phyloP scores from a whole-genome alignment of 1,140 invertebrate genomes.

The Liolophura sinensis region DNA sequence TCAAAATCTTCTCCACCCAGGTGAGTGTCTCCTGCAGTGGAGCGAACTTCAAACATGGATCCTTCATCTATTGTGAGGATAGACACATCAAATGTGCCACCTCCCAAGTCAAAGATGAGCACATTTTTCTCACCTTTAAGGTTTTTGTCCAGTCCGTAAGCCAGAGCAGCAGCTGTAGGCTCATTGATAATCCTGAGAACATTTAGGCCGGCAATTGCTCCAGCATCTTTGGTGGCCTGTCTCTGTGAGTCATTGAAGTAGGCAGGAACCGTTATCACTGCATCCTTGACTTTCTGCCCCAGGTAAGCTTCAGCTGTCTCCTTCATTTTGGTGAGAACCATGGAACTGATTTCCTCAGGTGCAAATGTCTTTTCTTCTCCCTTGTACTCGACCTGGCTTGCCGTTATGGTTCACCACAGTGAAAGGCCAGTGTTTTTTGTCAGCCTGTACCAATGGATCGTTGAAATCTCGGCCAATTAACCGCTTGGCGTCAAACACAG shows the following conservation, averaged over 20 bases:
- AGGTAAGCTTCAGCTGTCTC: conserved; percentile 92
- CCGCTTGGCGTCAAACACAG: conserved; percentile 83
- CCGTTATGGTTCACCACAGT: conserved; percentile 39
- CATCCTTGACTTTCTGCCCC: conserved; percentile 64
- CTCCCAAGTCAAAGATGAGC: conserved; percentile 86
- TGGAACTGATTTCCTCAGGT: conserved; percentile 83
- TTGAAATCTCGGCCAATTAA: conserved; percentile 93
- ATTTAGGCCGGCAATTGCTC: conserved; percentile 58
- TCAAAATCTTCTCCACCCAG: conserved; percentile 97
- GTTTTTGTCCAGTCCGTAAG: conserved; percentile 61
- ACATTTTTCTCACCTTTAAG: conserved; percentile 58
- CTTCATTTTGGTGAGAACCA: conserved; percentile 86
- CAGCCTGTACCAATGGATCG: conserved; percentile 81
- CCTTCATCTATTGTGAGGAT: conserved; percentile 92
- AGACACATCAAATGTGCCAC: conserved; percentile 95
- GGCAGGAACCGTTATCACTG: conserved; percentile 61
- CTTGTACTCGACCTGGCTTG: conserved; percentile 76
- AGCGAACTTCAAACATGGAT: conserved; percentile 84
- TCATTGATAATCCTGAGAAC: conserved; percentile 64
- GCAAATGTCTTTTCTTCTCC: conserved; percentile 86
- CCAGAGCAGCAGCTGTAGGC: conserved; percentile 61
- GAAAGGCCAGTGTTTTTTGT: conserved; percentile 94
- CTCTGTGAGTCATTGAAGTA: conserved; percentile 60
- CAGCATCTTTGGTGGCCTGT: conserved; percentile 60
- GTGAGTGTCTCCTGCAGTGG: conserved; percentile 89